A percentile compares a stretch with the other conserved stretches of the same genome.
These are phyloP conservation scores for Carabus problematicus DNA, from an alignment of 2,888 invertebrate genomes.

Conservation along the genomic window DNA sequence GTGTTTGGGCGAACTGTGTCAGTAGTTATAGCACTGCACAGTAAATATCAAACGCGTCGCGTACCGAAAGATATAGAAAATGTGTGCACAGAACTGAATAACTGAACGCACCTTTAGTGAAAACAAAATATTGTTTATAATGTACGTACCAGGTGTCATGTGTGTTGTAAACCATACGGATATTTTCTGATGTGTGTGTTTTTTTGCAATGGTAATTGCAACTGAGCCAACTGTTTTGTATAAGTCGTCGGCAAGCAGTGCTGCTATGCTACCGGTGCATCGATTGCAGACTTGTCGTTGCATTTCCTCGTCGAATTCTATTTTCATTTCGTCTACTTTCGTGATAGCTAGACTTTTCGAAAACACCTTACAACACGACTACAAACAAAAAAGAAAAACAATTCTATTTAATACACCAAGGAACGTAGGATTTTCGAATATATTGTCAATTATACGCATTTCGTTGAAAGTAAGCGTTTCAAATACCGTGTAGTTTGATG, in stretches of 20 bases:
- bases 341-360: slow-evolving; percentile 26
- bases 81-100: too few species aligned
- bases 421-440: background rate
- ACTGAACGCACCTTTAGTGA: too few species aligned
- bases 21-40: too few species aligned
- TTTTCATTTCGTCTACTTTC: slow-evolving; percentile 43
- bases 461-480: too few species aligned
- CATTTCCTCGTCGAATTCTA: slow-evolving; percentile 47
- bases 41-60: too few species aligned
- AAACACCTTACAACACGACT: slow-evolving; percentile 39
- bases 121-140: too few species aligned
- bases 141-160: slow-evolving; percentile 52
- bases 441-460: background rate
- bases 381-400: slow-evolving; percentile 35
- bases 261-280: slow-evolving; percentile 54
- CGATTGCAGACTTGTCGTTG: slow-evolving; percentile 49
- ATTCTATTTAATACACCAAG: slow-evolving; percentile 12
- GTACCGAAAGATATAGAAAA: too few species aligned
- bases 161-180: slow-evolving; percentile 66
- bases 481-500: too few species aligned
- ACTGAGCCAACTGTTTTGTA: slow-evolving; percentile 60
- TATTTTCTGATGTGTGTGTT: slow-evolving; percentile 62
- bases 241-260: slow-evolving; percentile 64
- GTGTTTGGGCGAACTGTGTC: too few species aligned
- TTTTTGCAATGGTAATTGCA: slow-evolving; percentile 62